Percentiles rank a stretch among this genome's conserved stretches.
Conservation (phyloP, 2,797 vertebrate species). For the Anguilla megastoma region DNA sequence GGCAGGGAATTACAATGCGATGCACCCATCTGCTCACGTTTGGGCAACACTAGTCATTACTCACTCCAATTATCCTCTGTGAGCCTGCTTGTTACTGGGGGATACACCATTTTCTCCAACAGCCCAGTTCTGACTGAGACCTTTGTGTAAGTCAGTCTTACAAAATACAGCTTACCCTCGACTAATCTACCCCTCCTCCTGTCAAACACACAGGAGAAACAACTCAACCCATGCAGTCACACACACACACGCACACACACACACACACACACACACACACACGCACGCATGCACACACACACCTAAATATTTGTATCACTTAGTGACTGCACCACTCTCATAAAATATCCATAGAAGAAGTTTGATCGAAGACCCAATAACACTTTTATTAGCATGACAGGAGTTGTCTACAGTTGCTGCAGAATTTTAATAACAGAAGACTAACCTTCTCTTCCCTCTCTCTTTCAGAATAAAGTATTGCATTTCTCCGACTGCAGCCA, state of each 20-base stretch:
- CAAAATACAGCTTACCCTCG: conserved; percentile 4
- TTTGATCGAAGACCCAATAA: not conserved
- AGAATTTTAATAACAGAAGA: not conserved
- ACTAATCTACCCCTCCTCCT: not conserved
- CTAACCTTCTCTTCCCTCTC: not conserved
- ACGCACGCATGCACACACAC: not conserved
- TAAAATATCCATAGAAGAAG: not conserved
- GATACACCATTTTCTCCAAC: not conserved
- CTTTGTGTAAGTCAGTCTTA: not conserved
- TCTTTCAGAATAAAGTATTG: not conserved
- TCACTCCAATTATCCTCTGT: not conserved
- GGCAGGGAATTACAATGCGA: not conserved
- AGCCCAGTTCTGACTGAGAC: not conserved
- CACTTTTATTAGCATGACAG: not conserved
- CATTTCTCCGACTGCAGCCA: not conserved
- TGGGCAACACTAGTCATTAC: conserved; percentile 10
- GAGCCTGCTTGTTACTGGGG: not conserved
- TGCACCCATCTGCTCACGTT: not conserved
- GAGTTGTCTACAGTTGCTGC: not conserved
- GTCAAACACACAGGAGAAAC: not conserved
- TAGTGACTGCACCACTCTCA: not conserved
- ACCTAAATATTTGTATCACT: not conserved
- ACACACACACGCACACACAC: not conserved
- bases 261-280: not conserved
- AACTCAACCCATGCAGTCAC: not conserved